These are phyloP conservation scores for Melipona beecheii DNA, from an alignment of 2,888 invertebrate genomes.

Conservation along the genomic window DNA sequence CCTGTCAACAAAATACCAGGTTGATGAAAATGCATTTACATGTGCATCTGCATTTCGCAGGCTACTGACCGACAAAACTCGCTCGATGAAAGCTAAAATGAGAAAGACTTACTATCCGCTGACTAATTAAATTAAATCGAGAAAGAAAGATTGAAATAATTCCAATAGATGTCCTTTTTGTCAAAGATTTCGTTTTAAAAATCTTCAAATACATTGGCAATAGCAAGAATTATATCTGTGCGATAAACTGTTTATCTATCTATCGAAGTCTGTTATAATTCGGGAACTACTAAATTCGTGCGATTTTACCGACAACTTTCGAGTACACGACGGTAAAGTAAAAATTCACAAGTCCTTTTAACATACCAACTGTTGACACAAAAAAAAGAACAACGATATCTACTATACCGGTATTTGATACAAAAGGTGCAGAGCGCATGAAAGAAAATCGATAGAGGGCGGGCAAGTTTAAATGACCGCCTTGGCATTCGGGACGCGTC, in stretches of 20 bases:
- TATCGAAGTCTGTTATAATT: not conserved
- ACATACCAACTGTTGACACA: not conserved
- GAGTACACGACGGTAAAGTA: not conserved
- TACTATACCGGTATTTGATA: not conserved
- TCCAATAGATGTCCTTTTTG: no score
- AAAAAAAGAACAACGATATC: not conserved
- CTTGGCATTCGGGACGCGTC: conserved; percentile 14
- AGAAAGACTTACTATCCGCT: not conserved
- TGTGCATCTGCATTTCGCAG: not conserved
- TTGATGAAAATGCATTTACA: conserved; percentile 29
- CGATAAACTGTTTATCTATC: not conserved
- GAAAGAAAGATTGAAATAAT: no score
- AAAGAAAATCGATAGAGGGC: conserved; percentile 48
- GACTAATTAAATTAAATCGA: not conserved
- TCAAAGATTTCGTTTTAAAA: not conserved
- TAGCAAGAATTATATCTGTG: not conserved
- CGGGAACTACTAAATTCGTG: not conserved
- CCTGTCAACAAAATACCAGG: conserved; percentile 54
- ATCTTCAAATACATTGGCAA: not conserved
- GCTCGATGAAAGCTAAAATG: not conserved
- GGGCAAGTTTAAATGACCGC: conserved; percentile 38
- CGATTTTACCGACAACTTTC: not conserved
- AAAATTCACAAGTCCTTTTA: not conserved
- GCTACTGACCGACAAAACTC: conserved; percentile 31
- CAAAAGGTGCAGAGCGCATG: not conserved